A percentile compares a stretch with the other conserved stretches of the same genome.
Conservation (phyloP, 2,888 invertebrate species). For the Nyleta sp. region DNA sequence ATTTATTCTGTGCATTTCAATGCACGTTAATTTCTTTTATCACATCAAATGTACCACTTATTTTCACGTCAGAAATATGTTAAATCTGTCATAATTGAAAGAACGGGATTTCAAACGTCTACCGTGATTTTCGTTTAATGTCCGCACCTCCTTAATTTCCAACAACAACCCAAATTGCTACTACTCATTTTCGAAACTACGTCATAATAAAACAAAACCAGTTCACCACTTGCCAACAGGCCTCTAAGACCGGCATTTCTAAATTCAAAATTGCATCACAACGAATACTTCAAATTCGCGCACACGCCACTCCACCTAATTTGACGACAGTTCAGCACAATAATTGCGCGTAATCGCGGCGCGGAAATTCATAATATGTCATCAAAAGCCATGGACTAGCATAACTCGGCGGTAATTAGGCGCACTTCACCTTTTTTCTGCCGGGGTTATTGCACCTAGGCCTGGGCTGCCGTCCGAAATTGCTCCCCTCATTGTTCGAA, state of each 20-base stretch:
- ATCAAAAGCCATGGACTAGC: slow-evolving; percentile 22
- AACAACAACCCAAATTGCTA: no score
- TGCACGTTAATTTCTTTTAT: no score
- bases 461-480: slow-evolving; percentile 14
- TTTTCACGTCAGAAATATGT: no score
- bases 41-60: no score
- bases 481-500: slow-evolving; percentile 40
- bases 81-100: no score
- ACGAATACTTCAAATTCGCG: slow-evolving; percentile 12
- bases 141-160: no score
- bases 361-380: slow-evolving; percentile 29
- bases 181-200: no score
- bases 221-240: no score
- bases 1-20: no score
- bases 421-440: slow-evolving; percentile 29
- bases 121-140: no score
- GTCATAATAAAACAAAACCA: no score
- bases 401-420: slow-evolving; percentile 35
- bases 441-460: slow-evolving; percentile 20
- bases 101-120: no score
- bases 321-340: slow-evolving; percentile 7
- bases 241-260: not conserved
- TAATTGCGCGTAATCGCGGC: slow-evolving; percentile 15
- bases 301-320: slow-evolving; percentile 7
- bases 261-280: slow-evolving; percentile 5